Evolutionary conservation across 1,140 invertebrate genomes (phyloP).

Genomic region (Delia radicum): DNA sequence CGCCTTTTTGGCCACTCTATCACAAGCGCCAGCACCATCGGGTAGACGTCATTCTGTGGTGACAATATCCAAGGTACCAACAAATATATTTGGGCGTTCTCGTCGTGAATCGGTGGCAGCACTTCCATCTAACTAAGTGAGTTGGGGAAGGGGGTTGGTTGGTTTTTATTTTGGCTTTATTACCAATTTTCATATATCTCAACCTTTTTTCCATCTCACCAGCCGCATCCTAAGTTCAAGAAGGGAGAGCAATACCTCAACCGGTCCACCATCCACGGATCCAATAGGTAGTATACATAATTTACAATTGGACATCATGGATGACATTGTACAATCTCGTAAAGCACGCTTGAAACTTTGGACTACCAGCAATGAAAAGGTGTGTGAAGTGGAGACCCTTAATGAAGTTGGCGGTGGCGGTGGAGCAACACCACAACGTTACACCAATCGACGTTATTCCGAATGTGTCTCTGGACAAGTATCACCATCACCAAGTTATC

Average conservation of each 20-base stretch:
- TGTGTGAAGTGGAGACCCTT: slow-evolving; percentile 76
- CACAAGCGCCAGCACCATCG: slow-evolving; percentile 70
- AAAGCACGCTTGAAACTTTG: slow-evolving; percentile 77
- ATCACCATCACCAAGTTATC: slow-evolving; percentile 58
- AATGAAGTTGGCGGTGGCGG: slow-evolving; percentile 67
- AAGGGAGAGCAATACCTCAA: slow-evolving; percentile 45
- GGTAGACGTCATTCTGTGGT: slow-evolving; percentile 80
- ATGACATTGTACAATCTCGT: slow-evolving; percentile 77
- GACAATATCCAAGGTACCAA: slow-evolving; percentile 76
- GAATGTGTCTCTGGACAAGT: slow-evolving; percentile 65
- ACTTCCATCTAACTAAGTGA: slow-evolving; percentile 64
- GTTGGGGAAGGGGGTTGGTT: slow-evolving; percentile 32
- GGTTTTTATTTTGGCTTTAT: slow-evolving; percentile 50
- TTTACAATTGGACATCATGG: slow-evolving; percentile 82
- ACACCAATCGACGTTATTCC: slow-evolving; percentile 69
- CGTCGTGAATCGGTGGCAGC: slow-evolving; percentile 78
- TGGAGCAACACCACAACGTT: slow-evolving; percentile 60
- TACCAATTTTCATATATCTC: slow-evolving; percentile 27
- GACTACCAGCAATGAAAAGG: slow-evolving; percentile 75
- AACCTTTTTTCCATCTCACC: slow-evolving; percentile 36
- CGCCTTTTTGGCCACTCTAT: slow-evolving; percentile 77
- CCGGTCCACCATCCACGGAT: slow-evolving; percentile 68
- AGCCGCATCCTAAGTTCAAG: slow-evolving; percentile 47
- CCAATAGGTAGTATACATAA: slow-evolving; percentile 77
- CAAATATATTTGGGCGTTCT: slow-evolving; percentile 70